Evolutionary conservation across 2,888 invertebrate genomes (phyloP), one percentile per base, ranked within the genome.

Genomic region (Geotrupes spiniger): DNA sequence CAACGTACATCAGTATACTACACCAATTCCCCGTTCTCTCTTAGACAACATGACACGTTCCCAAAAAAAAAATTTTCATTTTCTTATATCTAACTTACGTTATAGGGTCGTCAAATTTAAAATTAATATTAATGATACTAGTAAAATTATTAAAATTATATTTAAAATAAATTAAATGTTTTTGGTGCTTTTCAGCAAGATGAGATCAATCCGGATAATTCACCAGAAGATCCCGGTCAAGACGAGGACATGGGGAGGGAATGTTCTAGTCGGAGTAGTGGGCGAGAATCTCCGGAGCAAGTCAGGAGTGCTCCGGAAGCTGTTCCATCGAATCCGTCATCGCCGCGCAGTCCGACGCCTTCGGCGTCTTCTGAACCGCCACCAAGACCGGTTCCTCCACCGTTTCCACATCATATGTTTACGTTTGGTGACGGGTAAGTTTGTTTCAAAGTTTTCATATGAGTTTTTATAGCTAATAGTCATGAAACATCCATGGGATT

Each of bases 361-460:
- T 79, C 79, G 38, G 76, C 76, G 45, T 76, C 77, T 58, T 76
- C 80, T 31, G 80, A 81, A 61, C 85, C 77, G 60, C 85, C 77
- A 67, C 84, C 75, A 66, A 81, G 63, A 62, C 76, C 63, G 65
- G 66, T 74, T 11, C 81, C 83, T 9, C 79, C 79, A 12, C 76
- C 85, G n/a, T 83, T 84, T 36, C 74, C 80, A 2, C 85, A 83
- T 58, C 80, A 83, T 66, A 80, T 86, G 63, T 87, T 87, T 70
- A 83, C 84, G 26, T 80, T 80, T 57, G 75, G 73, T 48, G 79
- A 80, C 56, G 75, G 76, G 80, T 80, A 63, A 76, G 78, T 61
- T 4, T 10, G n/a, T 14, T 39, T n/a, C 37, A 12, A 43, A 41
- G 37, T 31, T 46, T 31, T 21, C 37, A 25, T 8, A 17, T 37